phyloP scores from a whole-genome alignment of 2,113 vertebrate genomes.

The Sakesphorus luctuosus region DNA sequence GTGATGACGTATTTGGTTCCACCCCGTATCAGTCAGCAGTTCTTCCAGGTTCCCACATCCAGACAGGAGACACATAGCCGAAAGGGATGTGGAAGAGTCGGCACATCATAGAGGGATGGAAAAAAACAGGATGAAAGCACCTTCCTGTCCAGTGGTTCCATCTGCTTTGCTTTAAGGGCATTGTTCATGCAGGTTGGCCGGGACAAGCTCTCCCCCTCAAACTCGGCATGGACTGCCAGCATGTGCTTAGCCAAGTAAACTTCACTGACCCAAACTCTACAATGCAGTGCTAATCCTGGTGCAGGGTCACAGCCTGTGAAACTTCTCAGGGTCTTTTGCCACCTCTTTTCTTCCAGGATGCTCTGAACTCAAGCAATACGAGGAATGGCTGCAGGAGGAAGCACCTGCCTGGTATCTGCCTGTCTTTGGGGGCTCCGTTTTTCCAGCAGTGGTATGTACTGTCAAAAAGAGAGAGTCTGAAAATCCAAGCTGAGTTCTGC shows the following conservation, averaged over 20 bases:
- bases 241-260: background rate
- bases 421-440: background rate
- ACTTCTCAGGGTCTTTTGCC: background rate
- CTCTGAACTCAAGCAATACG: background rate
- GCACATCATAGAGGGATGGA: background rate
- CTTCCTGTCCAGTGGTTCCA: background rate
- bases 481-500: background rate
- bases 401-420: background rate
- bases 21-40: background rate
- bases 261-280: background rate
- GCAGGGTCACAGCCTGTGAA: background rate
- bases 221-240: background rate
- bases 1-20: background rate
- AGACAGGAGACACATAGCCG: background rate
- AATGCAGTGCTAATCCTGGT: background rate
- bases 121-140: background rate
- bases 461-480: background rate
- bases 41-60: background rate
- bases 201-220: background rate
- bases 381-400: background rate
- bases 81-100: accelerated
- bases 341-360: background rate
- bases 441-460: background rate
- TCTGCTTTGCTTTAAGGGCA: background rate
- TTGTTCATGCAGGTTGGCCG: background rate